phyloP scores from a whole-genome alignment of 2,113 vertebrate genomes.

The Ariopsis seemanni region DNA sequence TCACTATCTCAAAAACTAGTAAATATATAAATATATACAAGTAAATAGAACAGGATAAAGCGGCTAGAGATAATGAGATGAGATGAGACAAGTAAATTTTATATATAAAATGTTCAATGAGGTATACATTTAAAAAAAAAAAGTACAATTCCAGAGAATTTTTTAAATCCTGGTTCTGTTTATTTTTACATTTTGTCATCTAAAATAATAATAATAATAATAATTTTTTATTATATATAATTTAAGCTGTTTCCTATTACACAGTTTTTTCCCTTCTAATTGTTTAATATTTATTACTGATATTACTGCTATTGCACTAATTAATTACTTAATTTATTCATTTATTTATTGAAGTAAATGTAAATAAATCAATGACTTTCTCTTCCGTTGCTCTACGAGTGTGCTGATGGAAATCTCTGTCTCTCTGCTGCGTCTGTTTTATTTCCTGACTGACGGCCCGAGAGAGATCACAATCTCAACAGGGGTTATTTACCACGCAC shows the following conservation, averaged over 20 bases:
- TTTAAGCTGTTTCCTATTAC: not conserved
- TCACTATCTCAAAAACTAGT: not conserved
- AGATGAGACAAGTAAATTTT: too few species aligned
- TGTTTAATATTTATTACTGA: not conserved
- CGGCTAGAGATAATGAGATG: too few species aligned
- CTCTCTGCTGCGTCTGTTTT: conserved; percentile 22
- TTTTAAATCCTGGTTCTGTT: not conserved
- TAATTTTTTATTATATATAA: not conserved
- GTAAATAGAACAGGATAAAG: too few species aligned
- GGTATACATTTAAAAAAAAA: too few species aligned
- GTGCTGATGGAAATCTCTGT: conserved; percentile 12
- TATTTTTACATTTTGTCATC: not conserved
- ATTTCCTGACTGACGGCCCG: conserved; percentile 15
- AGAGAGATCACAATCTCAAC: conserved; percentile 20
- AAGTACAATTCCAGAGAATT: too few species aligned
- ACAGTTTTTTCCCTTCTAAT: not conserved
- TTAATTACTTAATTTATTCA: not conserved
- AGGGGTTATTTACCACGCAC: not conserved
- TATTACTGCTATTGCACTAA: not conserved
- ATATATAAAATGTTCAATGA: too few species aligned
- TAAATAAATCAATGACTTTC: not conserved
- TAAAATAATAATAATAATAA: too few species aligned
- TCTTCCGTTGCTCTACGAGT: not conserved
- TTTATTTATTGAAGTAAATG: not conserved
- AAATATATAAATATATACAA: too few species aligned